Percentiles rank a stretch among this genome's conserved stretches.
These are phyloP conservation scores for Iselma pallidipennis DNA, from an alignment of 2,888 invertebrate species.

Conservation along the genomic window DNA sequence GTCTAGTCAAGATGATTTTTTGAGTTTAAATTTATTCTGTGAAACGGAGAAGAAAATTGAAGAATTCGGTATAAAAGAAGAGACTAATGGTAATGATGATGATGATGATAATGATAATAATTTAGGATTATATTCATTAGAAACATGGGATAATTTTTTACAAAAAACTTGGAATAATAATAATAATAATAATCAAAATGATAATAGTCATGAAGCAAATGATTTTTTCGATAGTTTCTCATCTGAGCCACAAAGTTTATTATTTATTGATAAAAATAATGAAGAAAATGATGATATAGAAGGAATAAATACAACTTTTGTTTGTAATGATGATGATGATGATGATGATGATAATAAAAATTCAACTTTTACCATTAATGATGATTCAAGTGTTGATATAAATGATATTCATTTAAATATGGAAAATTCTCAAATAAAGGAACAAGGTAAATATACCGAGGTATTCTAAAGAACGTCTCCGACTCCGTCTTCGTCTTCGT, in stretches of 20 bases:
- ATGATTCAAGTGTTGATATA: slow-evolving; percentile 5
- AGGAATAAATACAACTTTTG: slow-evolving; percentile 1
- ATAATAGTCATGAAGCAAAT: slow-evolving; percentile 27
- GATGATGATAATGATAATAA: slow-evolving; percentile 26
- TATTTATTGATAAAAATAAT: slow-evolving; percentile 41
- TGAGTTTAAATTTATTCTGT: slow-evolving; percentile 35
- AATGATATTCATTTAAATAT: slow-evolving; percentile 14
- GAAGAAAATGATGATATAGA: slow-evolving; percentile 10
- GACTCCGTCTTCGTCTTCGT: too few relatives aligned
- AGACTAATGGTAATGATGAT: too few relatives aligned
- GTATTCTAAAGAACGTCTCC: too few relatives aligned
- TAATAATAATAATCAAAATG: slow-evolving; percentile 31
- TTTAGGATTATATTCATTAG: slow-evolving; percentile 51
- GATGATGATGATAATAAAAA: slow-evolving; percentile 7
- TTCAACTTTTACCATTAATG: slow-evolving; percentile 20
- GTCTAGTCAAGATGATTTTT: slow-evolving; percentile 25
- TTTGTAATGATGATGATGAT: slow-evolving; percentile 3
- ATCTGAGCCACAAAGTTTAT: slow-evolving; percentile 48
- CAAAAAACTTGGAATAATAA: slow-evolving; percentile 50
- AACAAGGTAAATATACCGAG: not conserved
- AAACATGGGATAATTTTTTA: slow-evolving; percentile 56
- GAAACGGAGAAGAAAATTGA: slow-evolving; percentile 5
- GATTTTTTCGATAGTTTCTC: slow-evolving; percentile 46
- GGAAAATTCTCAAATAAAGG: slow-evolving; percentile 5
- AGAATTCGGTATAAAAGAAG: slow-evolving; percentile 48